Conservation (phyloP, 64 coral and sea anemone genomes). For the Trachythela sp. region DNA sequence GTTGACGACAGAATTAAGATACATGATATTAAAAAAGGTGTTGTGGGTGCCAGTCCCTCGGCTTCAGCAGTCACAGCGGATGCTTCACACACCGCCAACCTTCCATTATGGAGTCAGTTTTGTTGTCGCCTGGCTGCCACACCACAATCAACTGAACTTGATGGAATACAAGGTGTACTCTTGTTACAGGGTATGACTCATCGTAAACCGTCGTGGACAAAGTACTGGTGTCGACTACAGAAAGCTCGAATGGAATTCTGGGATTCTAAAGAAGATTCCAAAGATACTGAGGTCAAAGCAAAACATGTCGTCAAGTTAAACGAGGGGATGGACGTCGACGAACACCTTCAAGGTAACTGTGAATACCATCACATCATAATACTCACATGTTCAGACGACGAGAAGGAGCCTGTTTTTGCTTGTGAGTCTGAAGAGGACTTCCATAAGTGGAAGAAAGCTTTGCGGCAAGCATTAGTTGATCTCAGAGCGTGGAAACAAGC, state of each 20-base stretch:
- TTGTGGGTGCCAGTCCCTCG: constrained; percentile 80
- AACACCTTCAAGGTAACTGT: constrained; percentile 13
- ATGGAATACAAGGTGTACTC: neutral
- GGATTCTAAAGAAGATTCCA: neutral
- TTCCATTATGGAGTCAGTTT: constrained; percentile 19
- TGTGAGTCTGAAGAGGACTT: neutral
- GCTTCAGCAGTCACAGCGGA: constrained; percentile 33
- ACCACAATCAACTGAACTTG: neutral
- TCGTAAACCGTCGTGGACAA: neutral
- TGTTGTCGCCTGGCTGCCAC: neutral
- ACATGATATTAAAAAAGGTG: constrained; percentile 92
- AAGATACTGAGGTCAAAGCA: neutral
- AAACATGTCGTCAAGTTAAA: neutral
- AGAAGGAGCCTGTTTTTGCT: neutral
- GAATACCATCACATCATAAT: neutral
- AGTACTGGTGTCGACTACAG: neutral
- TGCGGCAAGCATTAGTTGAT: neutral
- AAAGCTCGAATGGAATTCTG: neutral
- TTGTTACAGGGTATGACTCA: neutral
- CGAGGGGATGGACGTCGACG: neutral
- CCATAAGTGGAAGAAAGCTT: neutral
- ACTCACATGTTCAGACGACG: neutral
- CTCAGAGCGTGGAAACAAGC: neutral
- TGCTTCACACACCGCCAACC: neutral
- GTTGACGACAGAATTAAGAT: constrained; percentile 81